These are phyloP conservation scores for Lagopus leucura DNA, from an alignment of 2,113 vertebrate species.

Conservation along the genomic window DNA sequence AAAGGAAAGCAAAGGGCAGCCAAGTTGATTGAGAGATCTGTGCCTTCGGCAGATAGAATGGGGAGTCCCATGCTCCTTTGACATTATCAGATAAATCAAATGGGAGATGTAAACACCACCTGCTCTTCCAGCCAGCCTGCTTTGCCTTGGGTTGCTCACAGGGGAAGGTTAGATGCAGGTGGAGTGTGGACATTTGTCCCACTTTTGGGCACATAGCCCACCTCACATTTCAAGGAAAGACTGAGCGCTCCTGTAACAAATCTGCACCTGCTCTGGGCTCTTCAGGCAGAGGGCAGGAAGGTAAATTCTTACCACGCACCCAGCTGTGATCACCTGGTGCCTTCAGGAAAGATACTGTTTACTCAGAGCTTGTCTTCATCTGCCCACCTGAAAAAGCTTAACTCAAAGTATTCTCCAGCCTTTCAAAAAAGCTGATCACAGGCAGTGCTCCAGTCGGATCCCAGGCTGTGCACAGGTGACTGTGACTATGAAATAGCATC, in stretches of 20 bases:
- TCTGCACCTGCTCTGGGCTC: neutral
- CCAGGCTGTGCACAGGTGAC: neutral
- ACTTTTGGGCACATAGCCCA: neutral
- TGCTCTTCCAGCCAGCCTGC: accelerated
- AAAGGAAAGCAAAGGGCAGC: neutral
- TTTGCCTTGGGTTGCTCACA: accelerated
- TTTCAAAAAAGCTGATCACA: neutral
- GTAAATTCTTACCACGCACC: neutral
- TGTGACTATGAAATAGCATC: neutral
- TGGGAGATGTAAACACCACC: neutral
- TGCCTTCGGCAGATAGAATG: neutral
- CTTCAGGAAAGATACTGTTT: neutral
- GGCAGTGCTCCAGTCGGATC: neutral
- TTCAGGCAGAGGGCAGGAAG: accelerated
- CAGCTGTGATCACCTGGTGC: neutral
- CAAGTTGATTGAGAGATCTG: neutral
- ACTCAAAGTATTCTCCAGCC: neutral
- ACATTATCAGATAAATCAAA: neutral
- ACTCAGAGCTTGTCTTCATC: neutral
- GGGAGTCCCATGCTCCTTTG: neutral
- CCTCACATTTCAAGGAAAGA: neutral
- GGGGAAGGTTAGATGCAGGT: neutral
- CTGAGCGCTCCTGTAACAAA: neutral
- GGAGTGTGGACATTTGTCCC: neutral
- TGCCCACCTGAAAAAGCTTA: neutral